Evolutionary conservation across 2,888 invertebrate genomes (phyloP).

Genomic region (Dorcus hopei): DNA sequence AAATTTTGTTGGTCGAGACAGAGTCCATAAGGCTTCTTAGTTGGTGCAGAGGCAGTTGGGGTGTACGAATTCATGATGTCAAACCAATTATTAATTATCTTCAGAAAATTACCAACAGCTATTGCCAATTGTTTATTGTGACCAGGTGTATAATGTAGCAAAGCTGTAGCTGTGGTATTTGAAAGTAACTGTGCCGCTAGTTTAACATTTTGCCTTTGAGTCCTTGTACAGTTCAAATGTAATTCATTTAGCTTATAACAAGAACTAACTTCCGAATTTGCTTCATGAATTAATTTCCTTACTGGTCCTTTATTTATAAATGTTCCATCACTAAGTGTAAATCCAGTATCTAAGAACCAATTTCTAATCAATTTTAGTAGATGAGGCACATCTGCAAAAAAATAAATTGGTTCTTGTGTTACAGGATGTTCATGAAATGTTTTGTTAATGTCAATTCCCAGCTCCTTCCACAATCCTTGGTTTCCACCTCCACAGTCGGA

Average conservation of each 20-base stretch:
- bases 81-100: not conserved
- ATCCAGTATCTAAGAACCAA: constrained; percentile 25
- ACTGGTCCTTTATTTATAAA: constrained; percentile 3
- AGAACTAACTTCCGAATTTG: constrained; percentile 18
- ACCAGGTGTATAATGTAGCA: not conserved
- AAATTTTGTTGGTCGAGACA: not conserved
- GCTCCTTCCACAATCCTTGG: constrained; percentile 31
- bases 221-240: constrained; percentile 20
- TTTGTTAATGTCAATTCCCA: no score
- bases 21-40: not conserved
- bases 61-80: not conserved
- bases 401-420: no score
- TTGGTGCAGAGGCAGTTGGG: not conserved
- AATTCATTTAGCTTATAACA: constrained; percentile 11
- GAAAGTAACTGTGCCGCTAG: constrained; percentile 25
- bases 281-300: constrained; percentile 1
- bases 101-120: not conserved
- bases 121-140: not conserved
- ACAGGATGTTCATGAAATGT: no score
- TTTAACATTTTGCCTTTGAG: constrained; percentile 23
- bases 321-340: constrained; percentile 1
- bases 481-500: constrained; percentile 32
- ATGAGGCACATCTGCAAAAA: no score
- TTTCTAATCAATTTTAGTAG: constrained; percentile 25
- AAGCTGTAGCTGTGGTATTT: not conserved